Percentiles rank a stretch among this genome's conserved stretches.
phyloP scores from a whole-genome alignment of 2,113 vertebrate species.

The Aptenodytes forsteri region DNA sequence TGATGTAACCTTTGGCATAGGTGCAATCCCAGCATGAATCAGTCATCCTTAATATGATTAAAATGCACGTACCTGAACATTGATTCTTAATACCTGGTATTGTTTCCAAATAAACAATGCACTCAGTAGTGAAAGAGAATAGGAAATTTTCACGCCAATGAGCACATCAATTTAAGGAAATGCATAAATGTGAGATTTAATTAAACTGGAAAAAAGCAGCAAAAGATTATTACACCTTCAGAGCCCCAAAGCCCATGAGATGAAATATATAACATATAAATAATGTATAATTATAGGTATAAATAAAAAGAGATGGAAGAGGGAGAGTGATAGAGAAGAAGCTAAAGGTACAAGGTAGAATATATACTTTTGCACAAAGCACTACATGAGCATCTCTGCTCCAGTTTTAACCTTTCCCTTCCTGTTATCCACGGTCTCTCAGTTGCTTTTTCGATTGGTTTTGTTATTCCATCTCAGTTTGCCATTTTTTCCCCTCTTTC shows the following conservation, averaged over 20 bases:
- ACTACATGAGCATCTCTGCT: background rate
- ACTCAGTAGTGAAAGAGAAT: background rate
- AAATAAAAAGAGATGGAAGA: background rate
- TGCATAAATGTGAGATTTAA: slow-evolving; percentile 31
- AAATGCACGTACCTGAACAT: background rate
- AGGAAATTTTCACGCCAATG: slow-evolving; percentile 2
- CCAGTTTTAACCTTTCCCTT: background rate
- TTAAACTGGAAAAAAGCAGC: slow-evolving; percentile 16
- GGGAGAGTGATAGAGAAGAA: background rate
- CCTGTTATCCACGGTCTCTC: background rate
- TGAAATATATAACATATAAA: background rate
- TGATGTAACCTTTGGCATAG: background rate
- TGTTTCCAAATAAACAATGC: slow-evolving; percentile 9
- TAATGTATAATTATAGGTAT: background rate
- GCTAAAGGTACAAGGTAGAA: background rate
- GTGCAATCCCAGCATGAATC: background rate
- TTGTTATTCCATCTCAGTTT: background rate
- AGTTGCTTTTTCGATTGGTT: background rate
- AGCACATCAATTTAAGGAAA: slow-evolving; percentile 47
- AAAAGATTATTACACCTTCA: background rate
- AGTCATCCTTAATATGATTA: background rate
- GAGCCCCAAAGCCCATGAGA: background rate
- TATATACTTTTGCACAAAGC: background rate
- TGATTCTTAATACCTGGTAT: background rate
- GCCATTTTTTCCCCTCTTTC: background rate